These are phyloP conservation scores for Harpagifer antarcticus DNA, from an alignment of 2,797 vertebrate genomes.

Conservation along the genomic window DNA sequence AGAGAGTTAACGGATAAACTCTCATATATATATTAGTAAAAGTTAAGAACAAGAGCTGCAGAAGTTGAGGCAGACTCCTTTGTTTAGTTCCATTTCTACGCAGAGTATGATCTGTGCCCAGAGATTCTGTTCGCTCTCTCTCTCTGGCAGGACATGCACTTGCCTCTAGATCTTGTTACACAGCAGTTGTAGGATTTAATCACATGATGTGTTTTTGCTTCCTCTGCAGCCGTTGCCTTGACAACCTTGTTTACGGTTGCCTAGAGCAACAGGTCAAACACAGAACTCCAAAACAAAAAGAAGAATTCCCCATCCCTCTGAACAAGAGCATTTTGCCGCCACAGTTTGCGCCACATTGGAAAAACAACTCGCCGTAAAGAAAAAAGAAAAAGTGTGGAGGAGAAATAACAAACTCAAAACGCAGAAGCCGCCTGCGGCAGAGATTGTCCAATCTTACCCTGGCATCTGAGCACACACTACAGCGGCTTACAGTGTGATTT, in stretches of 20 bases:
- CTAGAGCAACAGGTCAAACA: slow-evolving; percentile 87
- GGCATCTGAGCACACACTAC: slow-evolving; percentile 9
- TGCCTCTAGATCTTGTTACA: slow-evolving; percentile 83
- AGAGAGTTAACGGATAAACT: neutral
- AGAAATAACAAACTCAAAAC: slow-evolving; percentile 41
- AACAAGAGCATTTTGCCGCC: slow-evolving; percentile 73
- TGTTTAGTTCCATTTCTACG: slow-evolving; percentile 16
- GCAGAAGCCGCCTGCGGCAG: slow-evolving; percentile 30
- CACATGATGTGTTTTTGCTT: slow-evolving; percentile 88
- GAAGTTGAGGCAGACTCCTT: slow-evolving; percentile 21
- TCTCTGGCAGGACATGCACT: slow-evolving; percentile 72
- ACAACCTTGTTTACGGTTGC: slow-evolving; percentile 89
- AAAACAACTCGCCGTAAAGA: slow-evolving; percentile 48
- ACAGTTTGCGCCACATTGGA: slow-evolving; percentile 42
- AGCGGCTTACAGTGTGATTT: slow-evolving; percentile 29
- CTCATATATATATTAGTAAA: neutral
- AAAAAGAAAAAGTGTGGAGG: slow-evolving; percentile 18
- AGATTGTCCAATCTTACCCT: too few relatives aligned
- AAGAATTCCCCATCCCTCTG: slow-evolving; percentile 82
- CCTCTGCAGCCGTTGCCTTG: slow-evolving; percentile 79
- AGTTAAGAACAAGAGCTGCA: neutral
- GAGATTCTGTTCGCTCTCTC: slow-evolving; percentile 58
- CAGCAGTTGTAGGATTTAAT: slow-evolving; percentile 78
- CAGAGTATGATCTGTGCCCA: slow-evolving; percentile 51
- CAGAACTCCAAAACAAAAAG: slow-evolving; percentile 86